phyloP scores from a whole-genome alignment of 2,888 invertebrate species.

The Sicus ferrugineus region DNA sequence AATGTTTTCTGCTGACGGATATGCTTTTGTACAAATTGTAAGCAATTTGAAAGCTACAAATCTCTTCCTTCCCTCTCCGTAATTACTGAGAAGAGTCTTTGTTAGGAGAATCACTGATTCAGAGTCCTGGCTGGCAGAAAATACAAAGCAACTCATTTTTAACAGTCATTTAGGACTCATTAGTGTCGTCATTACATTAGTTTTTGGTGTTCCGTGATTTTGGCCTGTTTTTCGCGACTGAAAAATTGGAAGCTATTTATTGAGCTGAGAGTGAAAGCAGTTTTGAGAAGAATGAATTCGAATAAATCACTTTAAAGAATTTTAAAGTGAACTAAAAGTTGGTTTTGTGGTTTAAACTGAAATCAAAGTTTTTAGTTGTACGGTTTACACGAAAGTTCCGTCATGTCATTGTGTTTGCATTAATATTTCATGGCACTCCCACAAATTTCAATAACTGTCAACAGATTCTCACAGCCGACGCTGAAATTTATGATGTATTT shows the following conservation, averaged over 20 bases:
- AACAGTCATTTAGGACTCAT: slow-evolving; percentile 44
- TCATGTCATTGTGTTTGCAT: no score
- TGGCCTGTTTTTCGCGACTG: no score
- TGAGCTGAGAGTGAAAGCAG: no score
- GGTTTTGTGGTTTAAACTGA: background rate
- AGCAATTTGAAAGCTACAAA: slow-evolving; percentile 53
- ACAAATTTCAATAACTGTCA: slow-evolving; percentile 36
- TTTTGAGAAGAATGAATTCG: no score
- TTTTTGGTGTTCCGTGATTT: slow-evolving; percentile 6
- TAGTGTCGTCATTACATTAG: slow-evolving; percentile 41
- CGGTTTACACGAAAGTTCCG: background rate
- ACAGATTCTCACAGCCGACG: background rate
- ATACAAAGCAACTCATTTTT: slow-evolving; percentile 39
- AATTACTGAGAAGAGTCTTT: background rate
- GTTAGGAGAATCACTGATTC: background rate
- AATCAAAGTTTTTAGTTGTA: background rate
- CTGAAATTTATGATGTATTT: slow-evolving; percentile 23
- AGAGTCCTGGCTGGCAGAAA: slow-evolving; percentile 22
- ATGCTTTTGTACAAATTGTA: slow-evolving; percentile 57
- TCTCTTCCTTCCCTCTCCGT: background rate
- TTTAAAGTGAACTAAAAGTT: no score
- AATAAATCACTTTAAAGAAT: no score
- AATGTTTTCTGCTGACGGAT: slow-evolving; percentile 43
- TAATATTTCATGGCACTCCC: background rate
- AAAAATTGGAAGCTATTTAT: no score